Conservation (phyloP, 2,888 invertebrate genomes). For the Thalpophila matura region DNA sequence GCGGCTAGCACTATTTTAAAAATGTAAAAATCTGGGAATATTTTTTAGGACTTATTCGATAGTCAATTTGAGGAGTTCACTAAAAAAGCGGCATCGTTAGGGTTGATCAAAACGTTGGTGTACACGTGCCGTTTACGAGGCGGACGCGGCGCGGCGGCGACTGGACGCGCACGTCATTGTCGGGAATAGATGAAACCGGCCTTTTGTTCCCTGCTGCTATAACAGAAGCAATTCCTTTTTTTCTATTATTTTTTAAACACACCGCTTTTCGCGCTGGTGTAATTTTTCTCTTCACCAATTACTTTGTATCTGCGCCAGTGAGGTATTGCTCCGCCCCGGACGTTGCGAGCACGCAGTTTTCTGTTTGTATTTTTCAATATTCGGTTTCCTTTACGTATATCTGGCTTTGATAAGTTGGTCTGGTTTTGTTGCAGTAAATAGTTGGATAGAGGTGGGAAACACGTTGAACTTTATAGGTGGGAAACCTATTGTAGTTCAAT, state of each 20-base stretch:
- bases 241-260: slow-evolving; percentile 75
- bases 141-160: slow-evolving; percentile 23
- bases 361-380: slow-evolving; percentile 73
- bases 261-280: slow-evolving; percentile 72
- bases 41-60: neutral
- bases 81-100: slow-evolving; percentile 28
- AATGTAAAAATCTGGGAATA: neutral
- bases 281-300: slow-evolving; percentile 83
- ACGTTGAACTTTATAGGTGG: too few species aligned
- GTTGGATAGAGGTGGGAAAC: neutral
- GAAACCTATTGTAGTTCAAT: too few species aligned
- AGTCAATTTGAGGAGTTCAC: slow-evolving; percentile 23
- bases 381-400: slow-evolving; percentile 60
- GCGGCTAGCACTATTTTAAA: slow-evolving; percentile 5
- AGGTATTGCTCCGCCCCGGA: slow-evolving; percentile 71
- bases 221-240: slow-evolving; percentile 75
- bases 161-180: slow-evolving; percentile 63
- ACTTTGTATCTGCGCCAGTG: slow-evolving; percentile 79
- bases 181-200: slow-evolving; percentile 69
- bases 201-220: slow-evolving; percentile 73
- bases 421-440: slow-evolving; percentile 29
- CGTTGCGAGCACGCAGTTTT: slow-evolving; percentile 62
- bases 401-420: slow-evolving; percentile 25
- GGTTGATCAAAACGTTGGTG: slow-evolving; percentile 38
- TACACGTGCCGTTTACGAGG: slow-evolving; percentile 44